These are phyloP conservation scores for Pelodytes ibericus DNA, from an alignment of 2,797 vertebrate genomes.

Conservation along the genomic window DNA sequence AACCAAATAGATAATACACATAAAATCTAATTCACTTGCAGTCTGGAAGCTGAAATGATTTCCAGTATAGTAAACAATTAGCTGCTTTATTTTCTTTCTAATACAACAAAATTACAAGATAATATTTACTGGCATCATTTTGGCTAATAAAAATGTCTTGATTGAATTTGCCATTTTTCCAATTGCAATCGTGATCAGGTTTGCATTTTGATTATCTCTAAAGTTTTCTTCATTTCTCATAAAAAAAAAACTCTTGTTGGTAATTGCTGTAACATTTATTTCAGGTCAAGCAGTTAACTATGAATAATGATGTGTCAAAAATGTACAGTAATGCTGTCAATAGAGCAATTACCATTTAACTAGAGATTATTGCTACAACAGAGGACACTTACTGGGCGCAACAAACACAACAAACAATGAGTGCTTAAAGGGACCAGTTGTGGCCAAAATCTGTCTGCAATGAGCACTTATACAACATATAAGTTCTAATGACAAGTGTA, in stretches of 20 bases:
- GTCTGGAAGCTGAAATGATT: slow-evolving; percentile 77
- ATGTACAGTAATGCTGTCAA: slow-evolving; percentile 84
- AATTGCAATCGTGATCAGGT: slow-evolving; percentile 79
- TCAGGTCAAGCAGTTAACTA: slow-evolving; percentile 90
- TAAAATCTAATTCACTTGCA: slow-evolving; percentile 79
- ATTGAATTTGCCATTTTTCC: slow-evolving; percentile 84
- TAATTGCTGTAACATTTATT: slow-evolving; percentile 91
- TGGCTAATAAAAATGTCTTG: slow-evolving; percentile 83
- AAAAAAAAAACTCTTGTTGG: slow-evolving; percentile 79
- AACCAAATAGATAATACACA: slow-evolving; percentile 81
- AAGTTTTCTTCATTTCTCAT: slow-evolving; percentile 82
- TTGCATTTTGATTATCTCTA: slow-evolving; percentile 83
- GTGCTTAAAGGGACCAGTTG: slow-evolving; percentile 67
- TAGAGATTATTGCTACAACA: slow-evolving; percentile 81
- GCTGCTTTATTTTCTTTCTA: slow-evolving; percentile 82
- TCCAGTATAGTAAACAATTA: slow-evolving; percentile 83
- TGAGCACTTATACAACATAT: slow-evolving; percentile 16
- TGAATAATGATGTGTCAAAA: slow-evolving; percentile 92
- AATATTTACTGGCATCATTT: slow-evolving; percentile 82
- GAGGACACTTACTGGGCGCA: slow-evolving; percentile 80
- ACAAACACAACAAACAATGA: slow-evolving; percentile 75
- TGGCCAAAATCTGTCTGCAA: slow-evolving; percentile 67
- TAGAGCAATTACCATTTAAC: slow-evolving; percentile 89
- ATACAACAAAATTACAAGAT: slow-evolving; percentile 82
- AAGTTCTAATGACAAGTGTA: slow-evolving; percentile 59